Evolutionary conservation across 2,888 invertebrate species (phyloP).

Genomic region (Yponomeuta plumbellus): DNA sequence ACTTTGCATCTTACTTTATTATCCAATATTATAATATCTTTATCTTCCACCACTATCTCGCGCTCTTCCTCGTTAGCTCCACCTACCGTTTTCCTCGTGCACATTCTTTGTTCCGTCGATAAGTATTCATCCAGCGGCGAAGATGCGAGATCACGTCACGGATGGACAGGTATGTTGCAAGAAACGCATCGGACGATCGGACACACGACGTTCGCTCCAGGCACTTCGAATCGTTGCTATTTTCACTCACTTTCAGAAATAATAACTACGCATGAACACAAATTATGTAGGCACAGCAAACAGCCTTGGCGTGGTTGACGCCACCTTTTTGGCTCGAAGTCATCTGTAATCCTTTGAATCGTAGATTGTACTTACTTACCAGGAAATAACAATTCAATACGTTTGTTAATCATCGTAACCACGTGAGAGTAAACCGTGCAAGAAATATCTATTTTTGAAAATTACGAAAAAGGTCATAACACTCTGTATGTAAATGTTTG

Average conservation of each 20-base stretch:
- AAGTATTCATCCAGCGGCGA: constrained; percentile 4
- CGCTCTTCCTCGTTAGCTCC: neutral
- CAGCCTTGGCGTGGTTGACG: too few species aligned
- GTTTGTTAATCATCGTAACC: too few species aligned
- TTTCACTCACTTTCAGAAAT: neutral
- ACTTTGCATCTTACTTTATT: too few species aligned
- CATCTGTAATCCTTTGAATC: too few species aligned
- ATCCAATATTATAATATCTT: neutral
- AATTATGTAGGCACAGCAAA: neutral
- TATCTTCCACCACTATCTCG: neutral
- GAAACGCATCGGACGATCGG: neutral
- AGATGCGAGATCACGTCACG: constrained; percentile 13
- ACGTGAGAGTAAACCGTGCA: too few species aligned
- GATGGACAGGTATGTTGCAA: neutral
- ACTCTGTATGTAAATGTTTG: too few species aligned
- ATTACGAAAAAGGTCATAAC: too few species aligned
- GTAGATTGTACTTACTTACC: too few species aligned
- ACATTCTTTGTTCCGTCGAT: constrained; percentile 2
- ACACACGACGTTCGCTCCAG: neutral
- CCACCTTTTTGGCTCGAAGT: too few species aligned
- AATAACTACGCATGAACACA: neutral
- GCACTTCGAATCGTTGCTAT: neutral
- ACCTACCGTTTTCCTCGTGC: constrained; percentile 1
- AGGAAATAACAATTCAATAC: too few species aligned
- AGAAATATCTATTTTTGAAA: too few species aligned